phyloP scores from a whole-genome alignment of 1,140 invertebrate species.

The Drosophila arizonae region DNA sequence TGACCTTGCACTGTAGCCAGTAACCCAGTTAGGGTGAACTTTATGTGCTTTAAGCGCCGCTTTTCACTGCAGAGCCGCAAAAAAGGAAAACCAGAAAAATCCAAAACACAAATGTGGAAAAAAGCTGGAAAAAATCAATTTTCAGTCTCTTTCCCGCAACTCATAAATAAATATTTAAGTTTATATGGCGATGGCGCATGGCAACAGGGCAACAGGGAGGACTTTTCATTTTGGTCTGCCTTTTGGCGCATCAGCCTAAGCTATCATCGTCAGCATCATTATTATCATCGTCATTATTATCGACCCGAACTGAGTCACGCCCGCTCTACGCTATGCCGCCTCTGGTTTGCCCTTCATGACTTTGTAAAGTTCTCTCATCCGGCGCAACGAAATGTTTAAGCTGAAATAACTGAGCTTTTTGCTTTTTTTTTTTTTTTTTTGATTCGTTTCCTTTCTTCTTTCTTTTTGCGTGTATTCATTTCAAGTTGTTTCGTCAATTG shows the following conservation, averaged over 20 bases:
- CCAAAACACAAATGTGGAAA: background rate
- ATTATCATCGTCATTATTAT: slow-evolving; percentile 1
- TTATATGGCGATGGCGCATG: slow-evolving; percentile 53
- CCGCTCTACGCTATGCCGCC: background rate
- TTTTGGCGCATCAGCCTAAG: background rate
- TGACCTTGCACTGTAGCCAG: slow-evolving; percentile 19
- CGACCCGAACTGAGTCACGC: slow-evolving; percentile 24
- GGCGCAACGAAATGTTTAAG: background rate
- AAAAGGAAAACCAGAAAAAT: background rate
- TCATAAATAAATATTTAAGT: slow-evolving; percentile 52
- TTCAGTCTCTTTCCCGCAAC: slow-evolving; percentile 14
- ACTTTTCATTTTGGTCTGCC: slow-evolving; percentile 14
- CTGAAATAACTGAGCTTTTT: background rate
- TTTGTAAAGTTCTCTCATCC: slow-evolving; percentile 1
- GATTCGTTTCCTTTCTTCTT: too few relatives aligned
- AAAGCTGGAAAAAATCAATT: slow-evolving; percentile 34
- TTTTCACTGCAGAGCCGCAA: slow-evolving; percentile 1
- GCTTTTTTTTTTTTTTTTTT: background rate
- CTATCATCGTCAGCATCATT: slow-evolving; percentile 1
- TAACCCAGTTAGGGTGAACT: slow-evolving; percentile 13
- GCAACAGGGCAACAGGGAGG: slow-evolving; percentile 44
- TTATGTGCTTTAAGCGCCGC: slow-evolving; percentile 18
- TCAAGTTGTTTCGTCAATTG: slow-evolving; percentile 21
- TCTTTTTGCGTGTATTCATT: background rate
- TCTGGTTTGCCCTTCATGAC: background rate